Conservation (phyloP, 2,888 invertebrate genomes). For the Rhagium mordax region DNA sequence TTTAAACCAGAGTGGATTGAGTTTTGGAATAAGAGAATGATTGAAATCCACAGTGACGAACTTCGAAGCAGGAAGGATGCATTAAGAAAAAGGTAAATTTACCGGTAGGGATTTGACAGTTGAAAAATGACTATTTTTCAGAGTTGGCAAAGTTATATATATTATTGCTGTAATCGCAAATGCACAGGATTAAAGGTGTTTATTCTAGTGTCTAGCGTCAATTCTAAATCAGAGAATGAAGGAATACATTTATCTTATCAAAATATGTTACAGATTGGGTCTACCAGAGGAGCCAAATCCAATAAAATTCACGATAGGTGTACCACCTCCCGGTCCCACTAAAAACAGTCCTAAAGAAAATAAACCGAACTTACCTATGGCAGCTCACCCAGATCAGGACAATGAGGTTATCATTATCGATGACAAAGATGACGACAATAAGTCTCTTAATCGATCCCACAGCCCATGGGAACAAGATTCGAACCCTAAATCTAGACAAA, state of each 20-base stretch:
- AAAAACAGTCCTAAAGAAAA: slow-evolving; percentile 40
- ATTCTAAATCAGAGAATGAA: too few relatives aligned
- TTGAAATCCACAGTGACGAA: slow-evolving; percentile 82
- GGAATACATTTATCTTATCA: too few relatives aligned
- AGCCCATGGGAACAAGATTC: slow-evolving; percentile 68
- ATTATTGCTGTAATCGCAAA: too few relatives aligned
- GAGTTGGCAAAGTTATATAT: too few relatives aligned
- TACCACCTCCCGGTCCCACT: slow-evolving; percentile 1
- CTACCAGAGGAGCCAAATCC: slow-evolving; percentile 65
- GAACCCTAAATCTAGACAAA: slow-evolving; percentile 29
- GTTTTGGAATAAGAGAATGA: slow-evolving; percentile 88
- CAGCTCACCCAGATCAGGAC: slow-evolving; percentile 65
- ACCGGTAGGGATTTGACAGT: not conserved
- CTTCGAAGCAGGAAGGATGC: slow-evolving; percentile 79
- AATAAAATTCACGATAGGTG: slow-evolving; percentile 66
- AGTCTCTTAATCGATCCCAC: slow-evolving; percentile 58
- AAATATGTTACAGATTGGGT: slow-evolving; percentile 56
- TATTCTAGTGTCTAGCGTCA: too few relatives aligned
- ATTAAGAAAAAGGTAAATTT: slow-evolving; percentile 73
- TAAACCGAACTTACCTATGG: slow-evolving; percentile 61
- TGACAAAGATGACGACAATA: slow-evolving; percentile 63
- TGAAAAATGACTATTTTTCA: too few relatives aligned
- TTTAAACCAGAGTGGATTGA: slow-evolving; percentile 92
- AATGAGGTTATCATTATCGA: slow-evolving; percentile 65
- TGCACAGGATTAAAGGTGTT: too few relatives aligned